These are phyloP conservation scores for Mungos mungo DNA, from an alignment of 2,113 vertebrate species.

Conservation along the genomic window DNA sequence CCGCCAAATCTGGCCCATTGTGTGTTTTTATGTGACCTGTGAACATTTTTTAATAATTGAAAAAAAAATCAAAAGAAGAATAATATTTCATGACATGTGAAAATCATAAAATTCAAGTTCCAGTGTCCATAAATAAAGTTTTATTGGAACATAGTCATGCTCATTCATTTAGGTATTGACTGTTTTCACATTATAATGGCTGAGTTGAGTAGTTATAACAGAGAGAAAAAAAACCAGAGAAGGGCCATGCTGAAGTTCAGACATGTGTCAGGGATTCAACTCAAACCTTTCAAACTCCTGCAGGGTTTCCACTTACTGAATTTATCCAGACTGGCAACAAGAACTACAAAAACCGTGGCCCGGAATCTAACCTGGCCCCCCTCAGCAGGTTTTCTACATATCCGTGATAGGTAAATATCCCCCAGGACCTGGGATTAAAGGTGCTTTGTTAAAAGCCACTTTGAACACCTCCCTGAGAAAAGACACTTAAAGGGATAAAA, in stretches of 20 bases:
- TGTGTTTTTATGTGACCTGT: not conserved
- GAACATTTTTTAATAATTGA: not conserved
- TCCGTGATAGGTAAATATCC: constrained; percentile 43
- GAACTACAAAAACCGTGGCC: not conserved
- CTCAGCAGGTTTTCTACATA: constrained; percentile 2
- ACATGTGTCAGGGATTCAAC: constrained; percentile 32
- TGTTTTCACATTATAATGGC: not conserved
- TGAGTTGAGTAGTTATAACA: not conserved
- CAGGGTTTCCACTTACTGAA: constrained; percentile 43
- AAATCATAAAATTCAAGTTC: constrained; percentile 35
- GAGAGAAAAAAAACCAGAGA: not conserved
- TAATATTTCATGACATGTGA: not conserved
- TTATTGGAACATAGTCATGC: not conserved
- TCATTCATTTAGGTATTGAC: not conserved
- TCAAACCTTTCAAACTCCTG: constrained; percentile 54
- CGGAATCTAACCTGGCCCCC: not conserved
- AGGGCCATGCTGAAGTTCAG: constrained; percentile 11
- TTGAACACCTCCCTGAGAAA: constrained; percentile 56
- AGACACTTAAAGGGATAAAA: constrained; percentile 60
- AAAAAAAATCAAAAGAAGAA: not conserved
- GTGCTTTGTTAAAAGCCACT: constrained; percentile 54
- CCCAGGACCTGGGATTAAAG: constrained; percentile 55
- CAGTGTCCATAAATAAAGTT: constrained; percentile 38
- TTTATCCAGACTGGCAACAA: constrained; percentile 50
- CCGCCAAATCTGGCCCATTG: not conserved